Evolutionary conservation across 2,113 vertebrate species (phyloP).

Genomic region (Salvelinus sp.): DNA sequence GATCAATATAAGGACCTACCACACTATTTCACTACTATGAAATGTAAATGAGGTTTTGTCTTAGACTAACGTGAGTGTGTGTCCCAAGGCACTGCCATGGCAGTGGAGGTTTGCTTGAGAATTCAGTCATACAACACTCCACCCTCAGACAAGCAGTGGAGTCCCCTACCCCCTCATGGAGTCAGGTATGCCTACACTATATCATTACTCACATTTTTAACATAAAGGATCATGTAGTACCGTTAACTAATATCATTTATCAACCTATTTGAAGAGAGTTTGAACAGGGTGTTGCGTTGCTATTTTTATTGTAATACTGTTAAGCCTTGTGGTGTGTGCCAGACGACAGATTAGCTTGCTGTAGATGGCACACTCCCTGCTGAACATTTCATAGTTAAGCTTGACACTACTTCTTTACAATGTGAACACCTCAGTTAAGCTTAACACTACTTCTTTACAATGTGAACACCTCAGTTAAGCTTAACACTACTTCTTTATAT

Average conservation of each 20-base stretch:
- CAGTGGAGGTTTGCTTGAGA: slow-evolving; percentile 71
- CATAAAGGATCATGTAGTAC: not conserved
- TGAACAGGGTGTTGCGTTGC: not conserved
- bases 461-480: too few species aligned
- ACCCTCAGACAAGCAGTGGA: slow-evolving; percentile 39
- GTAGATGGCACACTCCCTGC: too few species aligned
- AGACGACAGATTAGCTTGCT: slow-evolving; percentile 52
- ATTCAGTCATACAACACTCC: slow-evolving; percentile 62
- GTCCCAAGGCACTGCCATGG: slow-evolving; percentile 78
- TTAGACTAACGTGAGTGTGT: slow-evolving; percentile 4
- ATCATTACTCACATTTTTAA: not conserved
- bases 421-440: too few species aligned
- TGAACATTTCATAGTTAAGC: too few species aligned
- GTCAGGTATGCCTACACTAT: not conserved
- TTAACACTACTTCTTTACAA: too few species aligned
- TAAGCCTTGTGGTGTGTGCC: slow-evolving; percentile 13
- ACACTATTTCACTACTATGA: too few species aligned
- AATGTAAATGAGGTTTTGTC: not conserved
- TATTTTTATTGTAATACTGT: slow-evolving; percentile 43
- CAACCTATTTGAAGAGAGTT: not conserved
- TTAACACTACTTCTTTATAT: too few species aligned
- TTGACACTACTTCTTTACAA: too few species aligned
- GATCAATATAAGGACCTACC: too few species aligned
- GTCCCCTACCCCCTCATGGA: slow-evolving; percentile 23
- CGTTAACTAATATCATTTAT: too few species aligned